Base-by-base conservation (phyloP, 2,888 invertebrate species). In the Erebia palarica region DNA sequence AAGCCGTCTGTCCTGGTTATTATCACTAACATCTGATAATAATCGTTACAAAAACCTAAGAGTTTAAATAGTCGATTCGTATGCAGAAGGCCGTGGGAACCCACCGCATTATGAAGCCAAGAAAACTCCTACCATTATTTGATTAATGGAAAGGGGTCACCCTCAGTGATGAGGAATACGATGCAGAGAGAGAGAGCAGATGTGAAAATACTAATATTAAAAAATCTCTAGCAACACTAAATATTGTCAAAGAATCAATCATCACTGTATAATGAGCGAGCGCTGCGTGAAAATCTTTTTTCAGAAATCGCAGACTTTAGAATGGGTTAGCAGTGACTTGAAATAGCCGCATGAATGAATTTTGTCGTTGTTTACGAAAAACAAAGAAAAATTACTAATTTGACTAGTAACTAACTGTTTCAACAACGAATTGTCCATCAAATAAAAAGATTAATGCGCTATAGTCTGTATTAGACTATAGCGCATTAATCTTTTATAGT, bases 271-370 rank as follows among this genome's bases (percentile, higher is more conserved):
- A 60, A 60, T 42, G 18, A 55, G 55, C 55, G 44, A 47, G 11
- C 44, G 61, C 8, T 14, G 4, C 7, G 44, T 16, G 61, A 61
- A 44, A 61, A 61, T 61, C 61, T 61, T 61, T 61, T 61, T 61
- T 61, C 60, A 61, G 61, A 61, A 44, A 10, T 16, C 10, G 44
- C 9, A 16, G 44, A 18, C 16, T 16, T 47, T 4, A 16, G 44
- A 44, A 61, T 55, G 16, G 55, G 60, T 60, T 44, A 16, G 16
- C 16, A 44, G 16, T 10, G 11, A 61, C 61, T 16, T 16, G 44
- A 61, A 61, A 61, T 61, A 44, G 44, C 5, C 16, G 18, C 16
- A 44, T 61, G 61, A 61, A 61, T 61, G 61, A 44, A 16, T 61
- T 13, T 18, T 47, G 18, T 14, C 27, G 27, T 21, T 58, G 58